Evolutionary conservation across 2,888 invertebrate genomes (phyloP), one percentile per base, ranked within the genome.

Genomic region (Ophion costatus): DNA sequence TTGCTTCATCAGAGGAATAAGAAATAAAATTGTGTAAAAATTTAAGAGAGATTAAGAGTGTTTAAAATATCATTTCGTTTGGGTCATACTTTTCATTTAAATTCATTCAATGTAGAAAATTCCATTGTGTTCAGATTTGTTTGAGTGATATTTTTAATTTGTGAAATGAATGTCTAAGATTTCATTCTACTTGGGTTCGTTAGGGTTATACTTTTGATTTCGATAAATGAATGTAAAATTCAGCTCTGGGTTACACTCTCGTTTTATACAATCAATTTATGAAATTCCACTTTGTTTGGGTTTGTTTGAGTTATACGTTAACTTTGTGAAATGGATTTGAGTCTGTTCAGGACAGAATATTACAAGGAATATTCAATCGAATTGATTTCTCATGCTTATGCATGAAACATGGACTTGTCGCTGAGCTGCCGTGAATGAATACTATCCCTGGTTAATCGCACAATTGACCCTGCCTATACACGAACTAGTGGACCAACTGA

Each of bases 381-480:
- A 29, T 29, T 29, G 29, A 29, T 4, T 29, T 29, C 29, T 29
- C 29, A n/a, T 29, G 29, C 29, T 29, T 4, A 57, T 33, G n/a
- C n/a, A 14, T 33, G n/a, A 7, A 20, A 59, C 59, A 29, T 57
- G 7, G 17, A 61, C 22, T 42, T 61, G 42, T 22, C 42, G 24
- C 9, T 3, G 20, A 45, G 51, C 33, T 51, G 2, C 45, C 66
- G 14, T 45, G 22, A 42, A 29, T 2, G 10, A 17, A 17, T 5
- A 5, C 17, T 17, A 11, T 45, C 22, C 51, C 1, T 24, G 59
- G 33, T 42, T 64, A 10, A 61, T 82, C 61, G 61, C 24, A 67
- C 67, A 45, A 61, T 67, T 67, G 14, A 67, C 67, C 61, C 67
- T 29, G 45, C 17, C 45, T 38, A 59, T 42, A 59, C 45, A 71